Conservation (phyloP, 2,888 invertebrate genomes). For the Tetragonula carbonaria region DNA sequence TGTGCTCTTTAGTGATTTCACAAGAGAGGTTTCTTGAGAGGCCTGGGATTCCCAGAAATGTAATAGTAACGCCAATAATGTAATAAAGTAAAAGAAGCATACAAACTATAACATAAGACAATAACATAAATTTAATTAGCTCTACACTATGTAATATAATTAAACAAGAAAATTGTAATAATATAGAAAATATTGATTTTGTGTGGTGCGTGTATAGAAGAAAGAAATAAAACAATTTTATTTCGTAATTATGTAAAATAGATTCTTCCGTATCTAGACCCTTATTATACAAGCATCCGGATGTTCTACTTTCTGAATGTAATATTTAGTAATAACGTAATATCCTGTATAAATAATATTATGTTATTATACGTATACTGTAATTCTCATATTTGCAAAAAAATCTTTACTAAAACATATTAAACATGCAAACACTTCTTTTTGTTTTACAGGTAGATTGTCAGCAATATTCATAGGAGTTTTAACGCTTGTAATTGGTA, state of each 20-base stretch:
- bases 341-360: neutral
- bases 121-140: neutral
- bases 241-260: neutral
- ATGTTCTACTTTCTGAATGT: neutral
- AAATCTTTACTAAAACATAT: neutral
- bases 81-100: neutral
- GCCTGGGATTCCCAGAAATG: neutral
- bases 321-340: neutral
- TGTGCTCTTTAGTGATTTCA: neutral
- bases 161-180: neutral
- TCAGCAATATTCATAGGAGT: constrained; percentile 92
- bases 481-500: constrained; percentile 91
- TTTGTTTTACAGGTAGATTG: constrained; percentile 88
- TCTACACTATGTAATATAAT: neutral
- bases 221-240: neutral
- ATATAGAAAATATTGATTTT: neutral
- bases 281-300: neutral
- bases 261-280: neutral
- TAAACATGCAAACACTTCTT: no score
- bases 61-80: no score
- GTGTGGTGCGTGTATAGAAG: neutral
- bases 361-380: neutral
- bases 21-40: neutral
- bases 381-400: neutral
- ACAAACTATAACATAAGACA: neutral